These are phyloP conservation scores for Malacosoma neustria DNA, from an alignment of 2,888 invertebrate genomes.

Conservation along the genomic window DNA sequence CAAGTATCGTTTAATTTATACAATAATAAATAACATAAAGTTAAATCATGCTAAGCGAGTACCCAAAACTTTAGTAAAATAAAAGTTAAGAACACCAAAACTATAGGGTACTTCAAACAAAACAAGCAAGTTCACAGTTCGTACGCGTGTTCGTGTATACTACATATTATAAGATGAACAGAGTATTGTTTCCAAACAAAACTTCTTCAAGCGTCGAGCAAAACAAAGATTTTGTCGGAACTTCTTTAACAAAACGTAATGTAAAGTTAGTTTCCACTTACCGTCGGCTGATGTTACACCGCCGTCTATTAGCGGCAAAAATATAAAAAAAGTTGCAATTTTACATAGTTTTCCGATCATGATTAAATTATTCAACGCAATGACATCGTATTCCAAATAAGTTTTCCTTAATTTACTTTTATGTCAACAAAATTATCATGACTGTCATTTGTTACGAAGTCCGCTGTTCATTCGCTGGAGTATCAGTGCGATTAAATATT, in stretches of 20 bases:
- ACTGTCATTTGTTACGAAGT: constrained; percentile 40
- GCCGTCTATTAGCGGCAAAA: constrained; percentile 41
- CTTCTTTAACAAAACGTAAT: not conserved
- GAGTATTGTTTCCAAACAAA: not conserved
- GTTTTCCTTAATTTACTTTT: constrained; percentile 43
- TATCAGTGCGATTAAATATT: constrained; percentile 63
- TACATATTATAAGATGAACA: not conserved
- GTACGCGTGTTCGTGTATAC: not conserved
- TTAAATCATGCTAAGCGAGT: not conserved
- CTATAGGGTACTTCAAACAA: not conserved
- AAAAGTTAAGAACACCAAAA: not conserved
- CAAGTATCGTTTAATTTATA: too few species aligned
- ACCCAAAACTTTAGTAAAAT: not conserved
- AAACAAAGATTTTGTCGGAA: not conserved
- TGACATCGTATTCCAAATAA: constrained; percentile 47
- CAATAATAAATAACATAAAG: not conserved
- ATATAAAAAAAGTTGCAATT: constrained; percentile 34
- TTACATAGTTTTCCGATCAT: constrained; percentile 48
- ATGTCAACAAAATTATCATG: constrained; percentile 45
- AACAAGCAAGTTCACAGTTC: not conserved
- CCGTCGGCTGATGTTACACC: constrained; percentile 51
- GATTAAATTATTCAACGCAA: constrained; percentile 46
- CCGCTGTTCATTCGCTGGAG: constrained; percentile 54
- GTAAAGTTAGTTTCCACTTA: constrained; percentile 26
- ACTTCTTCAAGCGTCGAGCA: not conserved